Conservation (phyloP, 1,140 invertebrate genomes). For the Chymomyza costata region DNA sequence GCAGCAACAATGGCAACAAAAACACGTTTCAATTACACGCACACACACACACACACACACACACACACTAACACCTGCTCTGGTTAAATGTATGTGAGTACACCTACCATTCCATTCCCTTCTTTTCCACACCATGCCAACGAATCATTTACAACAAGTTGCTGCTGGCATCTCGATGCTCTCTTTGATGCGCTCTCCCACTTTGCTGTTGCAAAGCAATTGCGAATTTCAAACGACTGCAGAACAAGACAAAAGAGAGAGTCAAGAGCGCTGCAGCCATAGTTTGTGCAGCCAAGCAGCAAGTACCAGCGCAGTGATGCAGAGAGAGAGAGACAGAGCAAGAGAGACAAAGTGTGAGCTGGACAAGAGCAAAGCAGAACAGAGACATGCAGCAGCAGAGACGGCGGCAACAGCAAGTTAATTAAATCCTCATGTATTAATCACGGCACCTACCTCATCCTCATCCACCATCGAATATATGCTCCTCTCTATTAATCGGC, state of each 20-base stretch:
- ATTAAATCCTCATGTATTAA: conserved; percentile 74
- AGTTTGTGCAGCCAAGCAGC: conserved; percentile 54
- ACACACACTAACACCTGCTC: conserved; percentile 11
- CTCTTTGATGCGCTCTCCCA: conserved; percentile 8
- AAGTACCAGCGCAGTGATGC: conserved; percentile 2
- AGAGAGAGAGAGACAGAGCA: conserved; percentile 16
- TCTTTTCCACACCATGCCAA: too few species aligned
- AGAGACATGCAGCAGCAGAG: conserved; percentile 17
- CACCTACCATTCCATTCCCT: too few species aligned
- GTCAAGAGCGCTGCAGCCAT: conserved; percentile 44
- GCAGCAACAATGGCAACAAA: conserved; percentile 25
- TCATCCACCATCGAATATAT: conserved; percentile 10
- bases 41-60: conserved; percentile 37
- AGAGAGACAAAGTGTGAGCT: conserved; percentile 38
- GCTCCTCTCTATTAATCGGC: conserved; percentile 68
- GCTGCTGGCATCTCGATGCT: conserved; percentile 10
- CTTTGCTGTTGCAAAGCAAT: background rate
- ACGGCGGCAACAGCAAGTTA: conserved; percentile 46
- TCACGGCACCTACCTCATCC: conserved; percentile 54
- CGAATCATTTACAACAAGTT: conserved; percentile 64
- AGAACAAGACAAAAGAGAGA: too few species aligned
- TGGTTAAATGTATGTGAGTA: too few species aligned
- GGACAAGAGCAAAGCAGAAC: background rate
- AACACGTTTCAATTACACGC: conserved; percentile 68
- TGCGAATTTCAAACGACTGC: conserved; percentile 16